These are phyloP conservation scores for Pelobates fuscus DNA, from an alignment of 2,113 vertebrate species.

Conservation along the genomic window DNA sequence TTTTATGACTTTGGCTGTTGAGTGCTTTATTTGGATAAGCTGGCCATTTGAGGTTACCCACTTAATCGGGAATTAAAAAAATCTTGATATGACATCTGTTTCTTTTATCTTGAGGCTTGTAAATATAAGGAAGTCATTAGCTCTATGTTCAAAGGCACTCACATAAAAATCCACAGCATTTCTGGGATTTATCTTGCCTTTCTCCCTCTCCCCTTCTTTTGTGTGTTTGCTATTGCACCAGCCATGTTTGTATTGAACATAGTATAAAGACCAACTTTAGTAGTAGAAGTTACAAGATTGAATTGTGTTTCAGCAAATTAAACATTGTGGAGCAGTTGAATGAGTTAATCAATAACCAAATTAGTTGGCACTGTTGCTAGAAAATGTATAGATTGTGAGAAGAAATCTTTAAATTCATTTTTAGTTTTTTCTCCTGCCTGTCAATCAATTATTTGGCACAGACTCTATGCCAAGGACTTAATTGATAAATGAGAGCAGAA, in stretches of 20 bases:
- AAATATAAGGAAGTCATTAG: conserved; percentile 39
- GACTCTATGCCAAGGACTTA: too few species aligned
- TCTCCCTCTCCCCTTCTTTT: background rate
- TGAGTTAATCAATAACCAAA: too few species aligned
- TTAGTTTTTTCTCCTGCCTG: too few species aligned
- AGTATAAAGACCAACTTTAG: too few species aligned
- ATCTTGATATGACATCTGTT: conserved; percentile 42
- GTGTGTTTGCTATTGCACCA: background rate
- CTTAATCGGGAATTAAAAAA: conserved; percentile 11
- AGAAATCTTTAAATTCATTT: too few species aligned
- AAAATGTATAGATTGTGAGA: too few species aligned
- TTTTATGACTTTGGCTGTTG: conserved; percentile 19
- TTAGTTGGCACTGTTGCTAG: too few species aligned
- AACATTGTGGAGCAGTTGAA: too few species aligned
- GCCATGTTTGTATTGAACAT: background rate
- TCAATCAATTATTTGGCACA: too few species aligned
- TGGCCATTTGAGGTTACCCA: conserved; percentile 21
- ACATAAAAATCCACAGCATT: conserved; percentile 54
- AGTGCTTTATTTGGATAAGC: conserved; percentile 15
- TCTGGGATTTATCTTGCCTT: conserved; percentile 34
- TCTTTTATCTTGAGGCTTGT: conserved; percentile 12
- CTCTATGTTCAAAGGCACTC: conserved; percentile 35
- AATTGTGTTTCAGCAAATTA: too few species aligned
- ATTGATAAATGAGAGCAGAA: too few species aligned
- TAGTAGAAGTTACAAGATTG: too few species aligned